These are phyloP conservation scores for Cliona cf. orientalis DNA, from an alignment of 37 sponge, comb jelly and placozoan species.

Conservation along the genomic window DNA sequence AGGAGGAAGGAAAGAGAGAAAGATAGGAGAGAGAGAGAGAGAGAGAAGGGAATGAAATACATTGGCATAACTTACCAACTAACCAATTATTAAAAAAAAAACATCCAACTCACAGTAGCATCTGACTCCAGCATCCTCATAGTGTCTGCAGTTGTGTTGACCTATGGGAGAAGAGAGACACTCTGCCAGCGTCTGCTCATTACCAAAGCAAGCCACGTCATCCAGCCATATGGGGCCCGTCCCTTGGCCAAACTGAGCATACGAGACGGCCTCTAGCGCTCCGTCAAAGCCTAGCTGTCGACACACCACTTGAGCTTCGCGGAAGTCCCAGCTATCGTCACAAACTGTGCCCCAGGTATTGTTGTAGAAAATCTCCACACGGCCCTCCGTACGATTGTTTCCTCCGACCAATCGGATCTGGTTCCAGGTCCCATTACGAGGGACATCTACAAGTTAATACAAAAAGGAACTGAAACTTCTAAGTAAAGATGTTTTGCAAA, in stretches of 20 bases:
- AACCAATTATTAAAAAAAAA: background rate
- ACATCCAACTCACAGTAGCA: constrained; percentile 54
- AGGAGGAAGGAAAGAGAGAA: too few species aligned
- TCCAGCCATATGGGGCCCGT: constrained; percentile 66
- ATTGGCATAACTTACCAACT: background rate
- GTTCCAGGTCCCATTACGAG: background rate
- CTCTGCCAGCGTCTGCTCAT: constrained; percentile 33
- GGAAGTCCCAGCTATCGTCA: constrained; percentile 56
- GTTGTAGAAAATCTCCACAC: constrained; percentile 46
- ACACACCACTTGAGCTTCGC: constrained; percentile 54
- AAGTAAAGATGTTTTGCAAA: background rate
- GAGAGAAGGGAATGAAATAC: too few species aligned
- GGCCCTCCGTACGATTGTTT: constrained; percentile 13
- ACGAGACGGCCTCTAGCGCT: constrained; percentile 27
- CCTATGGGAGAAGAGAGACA: constrained; percentile 42
- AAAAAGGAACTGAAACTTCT: background rate
- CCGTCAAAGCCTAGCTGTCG: constrained; percentile 62
- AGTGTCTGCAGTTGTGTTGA: constrained; percentile 50
- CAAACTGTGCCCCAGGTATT: constrained; percentile 66
- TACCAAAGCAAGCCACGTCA: constrained; percentile 68
- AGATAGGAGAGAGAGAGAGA: too few species aligned
- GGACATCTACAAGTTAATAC: constrained; percentile 1
- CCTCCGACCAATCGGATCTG: constrained; percentile 54
- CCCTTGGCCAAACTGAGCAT: constrained; percentile 54
- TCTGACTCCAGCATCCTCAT: constrained; percentile 69